Percentiles rank a stretch among this genome's conserved stretches.
These are phyloP conservation scores for Phalloptychus januarius DNA, from an alignment of 2,797 vertebrate genomes.

Conservation along the genomic window DNA sequence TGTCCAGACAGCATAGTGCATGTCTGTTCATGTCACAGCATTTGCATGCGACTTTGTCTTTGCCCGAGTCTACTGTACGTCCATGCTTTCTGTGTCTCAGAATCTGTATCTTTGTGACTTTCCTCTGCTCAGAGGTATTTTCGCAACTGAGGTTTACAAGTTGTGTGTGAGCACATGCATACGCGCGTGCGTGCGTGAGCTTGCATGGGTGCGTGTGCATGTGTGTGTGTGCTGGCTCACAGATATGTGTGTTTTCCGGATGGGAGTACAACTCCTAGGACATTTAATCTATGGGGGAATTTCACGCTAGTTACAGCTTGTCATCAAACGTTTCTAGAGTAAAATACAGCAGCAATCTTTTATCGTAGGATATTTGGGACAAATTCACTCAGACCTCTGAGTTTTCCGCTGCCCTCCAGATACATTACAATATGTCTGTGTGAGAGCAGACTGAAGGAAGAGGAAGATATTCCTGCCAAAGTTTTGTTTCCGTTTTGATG, in stretches of 20 bases:
- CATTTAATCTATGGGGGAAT: conserved; percentile 84
- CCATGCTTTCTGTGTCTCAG: conserved; percentile 28
- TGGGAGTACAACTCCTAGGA: conserved; percentile 77
- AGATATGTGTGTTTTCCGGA: conserved; percentile 63
- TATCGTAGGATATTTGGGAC: conserved; percentile 68
- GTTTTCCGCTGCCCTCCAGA: conserved; percentile 58
- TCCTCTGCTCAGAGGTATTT: conserved; percentile 56
- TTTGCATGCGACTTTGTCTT: conserved; percentile 29
- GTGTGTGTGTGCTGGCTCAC: conserved; percentile 19
- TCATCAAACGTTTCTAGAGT: conserved; percentile 80
- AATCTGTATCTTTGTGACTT: conserved; percentile 66
- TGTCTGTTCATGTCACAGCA: conserved; percentile 42
- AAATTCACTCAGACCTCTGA: conserved; percentile 59
- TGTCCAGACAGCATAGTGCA: conserved; percentile 31
- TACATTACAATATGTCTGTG: conserved; percentile 24
- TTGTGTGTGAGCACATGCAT: conserved; percentile 9
- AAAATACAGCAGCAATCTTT: conserved; percentile 76
- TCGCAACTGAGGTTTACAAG: conserved; percentile 53
- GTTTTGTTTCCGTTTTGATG: conserved; percentile 38
- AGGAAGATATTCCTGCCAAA: conserved; percentile 14
- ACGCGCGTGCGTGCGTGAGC: conserved; percentile 2
- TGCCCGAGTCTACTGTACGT: conserved; percentile 5
- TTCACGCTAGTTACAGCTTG: conserved; percentile 84
- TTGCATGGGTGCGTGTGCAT: conserved; percentile 17
- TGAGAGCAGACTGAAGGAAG: conserved; percentile 5